A percentile compares a stretch with the other conserved stretches of the same genome.
Conservation (phyloP, 1,140 invertebrate species). For the Latrodectus geometricus region DNA sequence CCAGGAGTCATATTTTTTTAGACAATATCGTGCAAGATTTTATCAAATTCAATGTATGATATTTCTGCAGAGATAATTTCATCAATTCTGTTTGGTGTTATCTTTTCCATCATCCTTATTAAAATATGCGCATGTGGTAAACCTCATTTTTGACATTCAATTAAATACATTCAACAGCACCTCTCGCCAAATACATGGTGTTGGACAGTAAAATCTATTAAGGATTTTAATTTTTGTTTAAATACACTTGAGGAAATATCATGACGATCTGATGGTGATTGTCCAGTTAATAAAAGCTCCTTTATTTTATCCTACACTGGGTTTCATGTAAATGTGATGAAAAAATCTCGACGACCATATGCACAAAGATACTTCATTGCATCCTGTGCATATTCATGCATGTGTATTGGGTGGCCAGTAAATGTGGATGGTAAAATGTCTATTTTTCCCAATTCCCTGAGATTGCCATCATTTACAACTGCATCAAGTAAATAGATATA, state of each 20-base stretch:
- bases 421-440: constrained; percentile 31
- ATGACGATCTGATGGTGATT: constrained; percentile 66
- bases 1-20: no score
- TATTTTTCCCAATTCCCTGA: no score
- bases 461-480: constrained; percentile 23
- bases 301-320: constrained; percentile 71
- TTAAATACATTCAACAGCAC: constrained; percentile 55
- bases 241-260: constrained; percentile 65
- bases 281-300: constrained; percentile 63
- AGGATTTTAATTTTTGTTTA: constrained; percentile 65
- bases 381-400: constrained; percentile 64
- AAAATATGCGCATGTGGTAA: constrained; percentile 70
- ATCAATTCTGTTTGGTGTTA: constrained; percentile 13
- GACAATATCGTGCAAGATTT: no score
- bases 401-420: constrained; percentile 45
- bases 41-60: no score
- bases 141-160: constrained; percentile 71
- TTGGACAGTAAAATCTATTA: constrained; percentile 66
- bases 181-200: constrained; percentile 65
- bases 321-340: constrained; percentile 71
- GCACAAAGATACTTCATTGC: constrained; percentile 65
- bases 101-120: constrained; percentile 60
- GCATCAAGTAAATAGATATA: constrained; percentile 61
- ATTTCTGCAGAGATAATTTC: no score
- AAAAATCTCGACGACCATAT: constrained; percentile 68